Conservation (phyloP, 2,888 invertebrate genomes). For the Spicauda simplicius region DNA sequence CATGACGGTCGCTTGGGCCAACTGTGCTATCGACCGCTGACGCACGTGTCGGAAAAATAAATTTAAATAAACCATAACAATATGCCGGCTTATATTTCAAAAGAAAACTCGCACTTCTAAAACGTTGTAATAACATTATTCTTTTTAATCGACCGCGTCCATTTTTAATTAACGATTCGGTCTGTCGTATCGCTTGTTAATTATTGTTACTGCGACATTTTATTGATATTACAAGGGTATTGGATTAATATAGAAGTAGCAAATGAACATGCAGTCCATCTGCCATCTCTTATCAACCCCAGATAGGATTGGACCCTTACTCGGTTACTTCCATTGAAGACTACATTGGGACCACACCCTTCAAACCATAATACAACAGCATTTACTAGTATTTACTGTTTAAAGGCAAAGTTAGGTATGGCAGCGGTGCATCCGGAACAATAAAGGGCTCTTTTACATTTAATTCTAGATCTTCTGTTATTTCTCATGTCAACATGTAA, state of each 20-base stretch:
- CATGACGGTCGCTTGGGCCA: conserved; percentile 64
- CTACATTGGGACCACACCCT: no score
- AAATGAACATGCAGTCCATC: no score
- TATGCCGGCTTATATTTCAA: conserved; percentile 62
- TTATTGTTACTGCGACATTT: conserved; percentile 38
- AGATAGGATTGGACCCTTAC: no score
- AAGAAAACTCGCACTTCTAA: conserved; percentile 53
- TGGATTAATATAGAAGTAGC: no score
- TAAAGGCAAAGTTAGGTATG: no score
- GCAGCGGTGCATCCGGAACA: no score
- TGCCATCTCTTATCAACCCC: no score
- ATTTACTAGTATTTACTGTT: no score
- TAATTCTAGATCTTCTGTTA: conserved; percentile 4
- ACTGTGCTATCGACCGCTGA: conserved; percentile 65
- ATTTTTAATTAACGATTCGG: conserved; percentile 51
- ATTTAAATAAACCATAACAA: conserved; percentile 74
- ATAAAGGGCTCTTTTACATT: no score
- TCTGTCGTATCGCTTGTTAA: conserved; percentile 40
- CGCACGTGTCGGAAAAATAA: conserved; percentile 65
- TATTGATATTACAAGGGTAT: conserved; percentile 3
- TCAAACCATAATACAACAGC: no score
- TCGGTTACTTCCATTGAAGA: no score
- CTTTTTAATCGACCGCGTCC: conserved; percentile 61
- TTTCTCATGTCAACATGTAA: conserved; percentile 1
- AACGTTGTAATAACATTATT: conserved; percentile 58